These are phyloP conservation scores for Drosophila stalkeri DNA, from an alignment of 2,888 invertebrate genomes.

Conservation along the genomic window DNA sequence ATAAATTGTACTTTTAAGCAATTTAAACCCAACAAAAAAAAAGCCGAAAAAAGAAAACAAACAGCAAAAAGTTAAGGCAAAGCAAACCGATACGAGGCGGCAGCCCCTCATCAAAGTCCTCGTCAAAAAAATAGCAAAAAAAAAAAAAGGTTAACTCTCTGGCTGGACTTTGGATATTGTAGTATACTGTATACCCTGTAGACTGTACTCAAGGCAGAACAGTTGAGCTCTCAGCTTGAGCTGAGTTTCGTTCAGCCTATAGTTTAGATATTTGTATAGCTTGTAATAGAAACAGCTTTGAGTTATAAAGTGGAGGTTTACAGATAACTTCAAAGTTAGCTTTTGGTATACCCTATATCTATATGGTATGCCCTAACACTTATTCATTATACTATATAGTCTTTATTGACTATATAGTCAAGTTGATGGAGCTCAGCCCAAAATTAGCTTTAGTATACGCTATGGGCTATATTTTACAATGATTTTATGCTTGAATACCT, in stretches of 20 bases:
- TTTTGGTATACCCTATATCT: not conserved
- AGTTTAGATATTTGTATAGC: too few species aligned
- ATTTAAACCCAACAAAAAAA: constrained; percentile 59
- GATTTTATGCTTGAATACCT: not conserved
- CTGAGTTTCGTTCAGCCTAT: too few species aligned
- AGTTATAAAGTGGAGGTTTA: too few species aligned
- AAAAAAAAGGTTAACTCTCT: constrained; percentile 45
- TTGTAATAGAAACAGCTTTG: too few species aligned
- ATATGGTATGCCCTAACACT: too few species aligned
- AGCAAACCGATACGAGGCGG: constrained; percentile 32
- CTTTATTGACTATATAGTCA: too few species aligned
- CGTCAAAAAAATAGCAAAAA: constrained; percentile 36
- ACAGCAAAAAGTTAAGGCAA: constrained; percentile 34
- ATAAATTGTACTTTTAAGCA: constrained; percentile 79
- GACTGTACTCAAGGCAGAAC: not conserved
- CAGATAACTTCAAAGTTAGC: not conserved
- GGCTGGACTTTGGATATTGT: not conserved
- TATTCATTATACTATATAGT: too few species aligned
- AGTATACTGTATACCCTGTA: constrained; percentile 21
- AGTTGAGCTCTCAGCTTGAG: too few species aligned
- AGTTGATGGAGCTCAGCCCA: not conserved
- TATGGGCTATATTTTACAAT: too few species aligned
- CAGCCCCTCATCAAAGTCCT: constrained; percentile 65
- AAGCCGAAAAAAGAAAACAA: not conserved
- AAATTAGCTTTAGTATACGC: too few species aligned